phyloP scores from a whole-genome alignment of 2,113 vertebrate species.

The Antigone vipio region DNA sequence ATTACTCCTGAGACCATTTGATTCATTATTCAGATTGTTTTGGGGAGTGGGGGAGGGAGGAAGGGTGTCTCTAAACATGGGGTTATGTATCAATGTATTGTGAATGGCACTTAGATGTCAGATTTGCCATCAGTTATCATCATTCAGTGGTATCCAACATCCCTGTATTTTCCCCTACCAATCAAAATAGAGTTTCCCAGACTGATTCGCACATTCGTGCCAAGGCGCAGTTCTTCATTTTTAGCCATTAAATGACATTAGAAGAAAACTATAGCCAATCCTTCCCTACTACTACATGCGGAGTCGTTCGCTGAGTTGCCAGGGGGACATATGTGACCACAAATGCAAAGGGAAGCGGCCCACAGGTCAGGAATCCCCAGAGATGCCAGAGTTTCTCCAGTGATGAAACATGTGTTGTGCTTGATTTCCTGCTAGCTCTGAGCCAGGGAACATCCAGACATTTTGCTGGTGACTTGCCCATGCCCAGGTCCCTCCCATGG shows the following conservation, averaged over 20 bases:
- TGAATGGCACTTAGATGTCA: constrained; percentile 36
- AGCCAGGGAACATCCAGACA: not conserved
- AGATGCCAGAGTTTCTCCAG: not conserved
- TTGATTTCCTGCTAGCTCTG: not conserved
- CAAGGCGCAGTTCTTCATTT: not conserved
- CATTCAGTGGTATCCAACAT: not conserved
- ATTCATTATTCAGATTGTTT: constrained; percentile 77
- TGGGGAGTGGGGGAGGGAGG: constrained; percentile 22
- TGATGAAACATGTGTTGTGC: not conserved
- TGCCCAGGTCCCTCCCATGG: not conserved
- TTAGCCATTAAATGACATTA: not conserved
- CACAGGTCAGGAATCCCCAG: not conserved
- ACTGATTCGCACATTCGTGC: not conserved
- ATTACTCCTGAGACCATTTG: constrained; percentile 73
- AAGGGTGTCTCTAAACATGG: constrained; percentile 59
- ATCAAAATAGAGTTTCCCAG: constrained; percentile 1
- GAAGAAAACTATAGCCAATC: not conserved
- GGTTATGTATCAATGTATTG: constrained; percentile 53
- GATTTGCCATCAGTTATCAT: constrained; percentile 41
- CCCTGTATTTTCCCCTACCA: constrained; percentile 11
- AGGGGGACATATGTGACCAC: not conserved
- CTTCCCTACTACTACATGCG: not conserved
- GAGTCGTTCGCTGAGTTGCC: not conserved
- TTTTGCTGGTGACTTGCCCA: not conserved
- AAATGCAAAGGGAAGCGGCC: not conserved